phyloP scores from a whole-genome alignment of 2,888 invertebrate genomes.

The Loripinus fragilis region DNA sequence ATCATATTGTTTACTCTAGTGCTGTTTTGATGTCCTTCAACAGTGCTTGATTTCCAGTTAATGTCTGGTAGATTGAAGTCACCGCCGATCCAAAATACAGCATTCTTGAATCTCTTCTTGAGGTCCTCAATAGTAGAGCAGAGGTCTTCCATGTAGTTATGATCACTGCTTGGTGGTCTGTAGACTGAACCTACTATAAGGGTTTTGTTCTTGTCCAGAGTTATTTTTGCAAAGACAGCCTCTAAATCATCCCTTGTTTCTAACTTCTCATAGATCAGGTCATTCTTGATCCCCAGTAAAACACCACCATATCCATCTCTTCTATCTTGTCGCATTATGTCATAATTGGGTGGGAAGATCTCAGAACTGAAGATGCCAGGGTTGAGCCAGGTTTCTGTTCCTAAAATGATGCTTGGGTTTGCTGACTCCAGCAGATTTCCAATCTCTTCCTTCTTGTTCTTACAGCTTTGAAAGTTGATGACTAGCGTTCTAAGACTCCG shows the following conservation, averaged over 20 bases:
- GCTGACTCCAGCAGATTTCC: slow-evolving; percentile 17
- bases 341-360: neutral
- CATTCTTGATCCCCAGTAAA: neutral
- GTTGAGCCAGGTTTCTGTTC: slow-evolving; percentile 28
- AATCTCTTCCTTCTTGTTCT: slow-evolving; percentile 20
- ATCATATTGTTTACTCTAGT: neutral
- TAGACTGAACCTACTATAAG: neutral
- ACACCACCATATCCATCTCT: neutral
- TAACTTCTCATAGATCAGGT: neutral
- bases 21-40: neutral
- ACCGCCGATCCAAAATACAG: too few species aligned
- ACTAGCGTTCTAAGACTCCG: neutral
- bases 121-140: neutral
- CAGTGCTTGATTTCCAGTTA: too few species aligned
- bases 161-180: neutral
- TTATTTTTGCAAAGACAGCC: neutral
- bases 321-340: neutral
- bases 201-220: neutral
- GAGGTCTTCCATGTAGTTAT: neutral
- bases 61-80: too few species aligned
- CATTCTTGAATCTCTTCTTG: too few species aligned
- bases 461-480: slow-evolving; percentile 30
- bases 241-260: neutral
- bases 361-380: neutral
- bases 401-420: slow-evolving; percentile 20